These are phyloP conservation scores for Lasius fuliginosus DNA, from an alignment of 2,888 invertebrate species.

Conservation along the genomic window DNA sequence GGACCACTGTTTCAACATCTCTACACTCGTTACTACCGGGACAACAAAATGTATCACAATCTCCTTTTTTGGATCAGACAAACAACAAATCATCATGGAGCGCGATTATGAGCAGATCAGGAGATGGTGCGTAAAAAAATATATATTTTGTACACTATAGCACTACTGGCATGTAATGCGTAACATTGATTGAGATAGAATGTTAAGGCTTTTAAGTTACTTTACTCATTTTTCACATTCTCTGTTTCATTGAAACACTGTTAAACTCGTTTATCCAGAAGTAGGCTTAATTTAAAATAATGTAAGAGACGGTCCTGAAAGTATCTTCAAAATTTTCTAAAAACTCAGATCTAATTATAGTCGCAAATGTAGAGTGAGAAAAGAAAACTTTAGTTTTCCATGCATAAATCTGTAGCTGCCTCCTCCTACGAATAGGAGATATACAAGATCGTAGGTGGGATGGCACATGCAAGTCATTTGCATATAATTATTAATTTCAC, in stretches of 20 bases:
- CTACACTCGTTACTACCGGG: conserved; percentile 83
- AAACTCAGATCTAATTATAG: background rate
- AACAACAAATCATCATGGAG: conserved; percentile 86
- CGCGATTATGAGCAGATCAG: conserved; percentile 85
- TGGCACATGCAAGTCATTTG: background rate
- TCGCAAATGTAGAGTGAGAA: background rate
- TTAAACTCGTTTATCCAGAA: conserved; percentile 22
- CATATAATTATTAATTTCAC: background rate
- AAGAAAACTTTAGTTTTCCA: background rate
- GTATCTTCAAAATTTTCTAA: background rate
- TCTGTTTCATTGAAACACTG: conserved; percentile 16
- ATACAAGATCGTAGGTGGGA: background rate
- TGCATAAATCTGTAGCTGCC: background rate
- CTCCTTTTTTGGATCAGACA: conserved; percentile 82
- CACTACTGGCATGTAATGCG: conserved; percentile 24
- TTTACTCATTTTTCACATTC: conserved; percentile 20
- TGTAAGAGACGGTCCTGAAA: background rate
- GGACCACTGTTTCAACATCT: conserved; percentile 79
- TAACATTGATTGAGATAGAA: conserved; percentile 30
- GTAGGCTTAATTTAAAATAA: conserved; percentile 22
- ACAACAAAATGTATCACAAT: conserved; percentile 82
- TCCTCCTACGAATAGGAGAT: background rate
- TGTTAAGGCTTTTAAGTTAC: conserved; percentile 25
- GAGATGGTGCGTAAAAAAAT: conserved; percentile 79
- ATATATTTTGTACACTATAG: conserved; percentile 10